Conservation (phyloP, 92 coral and sea anemone genomes). For the Heliopora coerulea region DNA sequence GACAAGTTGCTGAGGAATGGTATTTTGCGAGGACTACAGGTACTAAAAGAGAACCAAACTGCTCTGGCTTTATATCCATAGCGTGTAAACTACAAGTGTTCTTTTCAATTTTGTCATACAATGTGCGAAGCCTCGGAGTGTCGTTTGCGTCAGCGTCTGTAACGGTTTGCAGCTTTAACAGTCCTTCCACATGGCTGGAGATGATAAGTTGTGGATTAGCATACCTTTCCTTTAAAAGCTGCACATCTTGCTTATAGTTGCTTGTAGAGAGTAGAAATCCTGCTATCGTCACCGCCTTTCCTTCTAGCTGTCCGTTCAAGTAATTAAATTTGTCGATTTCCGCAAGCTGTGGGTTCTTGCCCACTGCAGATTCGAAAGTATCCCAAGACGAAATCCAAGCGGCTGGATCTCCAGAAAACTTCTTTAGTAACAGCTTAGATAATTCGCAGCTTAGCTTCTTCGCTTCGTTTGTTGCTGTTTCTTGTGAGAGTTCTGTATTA, state of each 20-base stretch:
- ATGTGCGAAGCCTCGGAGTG: slow-evolving; percentile 20
- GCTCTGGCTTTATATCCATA: slow-evolving; percentile 43
- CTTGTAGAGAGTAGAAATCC: slow-evolving; percentile 14
- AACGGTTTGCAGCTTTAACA: slow-evolving; percentile 35
- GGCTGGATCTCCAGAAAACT: slow-evolving; percentile 12
- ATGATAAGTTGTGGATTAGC: slow-evolving; percentile 48
- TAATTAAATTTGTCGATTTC: slow-evolving; percentile 39
- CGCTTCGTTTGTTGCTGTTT: background rate
- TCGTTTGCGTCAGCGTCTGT: slow-evolving; percentile 20
- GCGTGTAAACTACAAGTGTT: slow-evolving; percentile 36
- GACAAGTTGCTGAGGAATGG: background rate
- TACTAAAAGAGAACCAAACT: slow-evolving; percentile 39
- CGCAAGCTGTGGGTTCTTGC: slow-evolving; percentile 15
- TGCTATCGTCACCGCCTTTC: slow-evolving; percentile 19
- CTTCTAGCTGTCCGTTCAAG: slow-evolving; percentile 16
- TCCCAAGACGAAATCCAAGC: slow-evolving; percentile 17
- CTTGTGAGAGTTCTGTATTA: too few relatives aligned
- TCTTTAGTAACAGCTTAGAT: background rate
- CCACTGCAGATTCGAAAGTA: slow-evolving; percentile 25
- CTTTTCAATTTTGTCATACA: slow-evolving; percentile 41
- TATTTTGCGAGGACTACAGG: slow-evolving; percentile 45
- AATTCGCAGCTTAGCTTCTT: background rate
- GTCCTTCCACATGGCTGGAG: slow-evolving; percentile 50
- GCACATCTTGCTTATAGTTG: slow-evolving; percentile 22
- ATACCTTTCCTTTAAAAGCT: slow-evolving; percentile 29